Base-by-base conservation (phyloP, 1,140 invertebrate species). In the Drosophila saltans region DNA sequence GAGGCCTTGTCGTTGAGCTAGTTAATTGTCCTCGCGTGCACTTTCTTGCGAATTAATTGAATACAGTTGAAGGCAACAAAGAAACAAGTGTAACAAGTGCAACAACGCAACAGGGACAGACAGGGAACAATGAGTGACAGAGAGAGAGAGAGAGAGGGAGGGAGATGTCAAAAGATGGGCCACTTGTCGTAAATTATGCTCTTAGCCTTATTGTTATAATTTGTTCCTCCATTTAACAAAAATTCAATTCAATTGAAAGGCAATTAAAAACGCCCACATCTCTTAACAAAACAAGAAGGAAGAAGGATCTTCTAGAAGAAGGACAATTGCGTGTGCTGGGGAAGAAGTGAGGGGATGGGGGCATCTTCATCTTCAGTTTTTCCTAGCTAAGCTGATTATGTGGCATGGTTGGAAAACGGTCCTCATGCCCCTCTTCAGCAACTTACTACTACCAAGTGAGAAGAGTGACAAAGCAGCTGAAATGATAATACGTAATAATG, bases 371-470 rank as follows among this genome's bases (percentile, higher is more conserved):
- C 60, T 45, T 73, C 57, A 64, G 63, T 45, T 81, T 75, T 79
- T 78, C 66, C 68, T 75, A 64, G 75, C 45, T 88, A 85, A 85
- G 82, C 82, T 85, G 83, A 88, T 85, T 85, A 81, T 10, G 2
- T n/a, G 45, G 6, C 45, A 48, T 48, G 56, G 11, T 16, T 28
- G 56, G 57, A 24, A 40, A 21, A 72, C 36, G 60, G 33, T 7
- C 6, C 6, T 36, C 4, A 2, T 4, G 4, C 33, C 33, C 33
- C 33, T 6, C 33, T 36, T 36, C 6, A 5, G 16, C 36, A 60
- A 10, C 16, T 16, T 16, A 16, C 16, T 16, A 16, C 16, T 30
- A 36, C 21, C 1, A 36, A 21, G 21, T 58, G 45, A 48, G 56
- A 62, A 48, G 56, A 45, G 58, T 60, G 74, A 76, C 48, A 67